These are phyloP conservation scores for Ellobium chinense DNA, from an alignment of 2,888 invertebrate species.

Conservation along the genomic window DNA sequence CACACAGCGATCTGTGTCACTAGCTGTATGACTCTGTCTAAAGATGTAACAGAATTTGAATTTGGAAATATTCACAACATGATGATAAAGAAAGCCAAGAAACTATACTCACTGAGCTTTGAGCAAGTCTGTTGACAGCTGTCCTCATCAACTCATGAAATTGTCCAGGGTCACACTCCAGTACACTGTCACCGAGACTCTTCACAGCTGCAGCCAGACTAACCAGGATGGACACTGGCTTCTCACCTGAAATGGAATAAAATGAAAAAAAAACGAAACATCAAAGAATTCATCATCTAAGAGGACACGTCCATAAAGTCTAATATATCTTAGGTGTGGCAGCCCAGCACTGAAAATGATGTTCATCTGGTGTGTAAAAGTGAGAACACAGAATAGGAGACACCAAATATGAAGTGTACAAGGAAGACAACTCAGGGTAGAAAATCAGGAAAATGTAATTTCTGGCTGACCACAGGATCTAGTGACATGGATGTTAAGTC, in stretches of 20 bases:
- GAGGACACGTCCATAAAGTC: not conserved
- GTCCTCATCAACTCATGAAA: conserved; percentile 12
- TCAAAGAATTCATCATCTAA: not conserved
- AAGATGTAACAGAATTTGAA: too few species aligned
- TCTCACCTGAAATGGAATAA: conserved; percentile 10
- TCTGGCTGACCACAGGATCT: too few species aligned
- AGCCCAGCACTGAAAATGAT: not conserved
- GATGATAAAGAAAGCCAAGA: not conserved
- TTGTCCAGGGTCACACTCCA: not conserved
- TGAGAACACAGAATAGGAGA: too few species aligned
- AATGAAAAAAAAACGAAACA: not conserved
- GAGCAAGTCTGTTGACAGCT: not conserved
- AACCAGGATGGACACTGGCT: not conserved
- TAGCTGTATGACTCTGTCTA: too few species aligned
- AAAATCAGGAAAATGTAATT: too few species aligned
- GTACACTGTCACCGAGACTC: not conserved
- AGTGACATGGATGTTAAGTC: too few species aligned
- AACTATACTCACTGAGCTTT: conserved; percentile 2
- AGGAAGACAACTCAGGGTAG: too few species aligned
- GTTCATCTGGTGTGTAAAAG: too few species aligned
- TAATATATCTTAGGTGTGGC: not conserved
- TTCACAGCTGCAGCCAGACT: not conserved
- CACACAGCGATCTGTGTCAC: too few species aligned
- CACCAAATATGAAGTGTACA: too few species aligned
- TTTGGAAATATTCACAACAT: too few species aligned